phyloP scores from a whole-genome alignment of 2,113 vertebrate species.

The Labeo rohita region DNA sequence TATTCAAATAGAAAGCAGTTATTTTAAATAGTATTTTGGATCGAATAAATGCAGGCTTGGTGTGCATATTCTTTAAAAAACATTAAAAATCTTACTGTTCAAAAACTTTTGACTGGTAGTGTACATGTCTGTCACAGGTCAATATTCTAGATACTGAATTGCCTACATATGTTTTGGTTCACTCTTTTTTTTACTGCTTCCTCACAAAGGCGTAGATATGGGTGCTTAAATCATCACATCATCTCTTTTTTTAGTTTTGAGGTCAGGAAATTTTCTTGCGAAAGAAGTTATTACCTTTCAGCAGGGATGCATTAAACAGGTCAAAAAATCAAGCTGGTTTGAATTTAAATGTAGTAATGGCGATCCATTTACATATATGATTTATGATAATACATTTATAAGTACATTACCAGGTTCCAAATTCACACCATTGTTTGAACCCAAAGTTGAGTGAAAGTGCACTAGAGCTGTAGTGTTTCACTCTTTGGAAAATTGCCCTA shows the following conservation, averaged over 20 bases:
- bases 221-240: not conserved
- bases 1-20: too few relatives aligned
- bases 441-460: not conserved
- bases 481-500: not conserved
- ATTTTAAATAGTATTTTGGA: too few relatives aligned
- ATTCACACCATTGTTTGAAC: constrained; percentile 1
- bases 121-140: not conserved
- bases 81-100: too few relatives aligned
- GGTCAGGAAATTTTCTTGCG: not conserved
- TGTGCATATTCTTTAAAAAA: too few relatives aligned
- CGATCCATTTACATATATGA: not conserved
- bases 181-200: not conserved
- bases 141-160: not conserved
- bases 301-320: not conserved
- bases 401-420: not conserved
- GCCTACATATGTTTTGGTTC: not conserved
- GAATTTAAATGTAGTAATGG: not conserved
- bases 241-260: not conserved
- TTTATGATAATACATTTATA: not conserved
- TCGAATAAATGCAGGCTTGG: too few relatives aligned
- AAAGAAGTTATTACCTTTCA: not conserved
- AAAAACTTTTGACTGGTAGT: too few relatives aligned
- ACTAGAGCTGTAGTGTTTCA: not conserved
- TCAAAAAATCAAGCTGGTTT: not conserved
- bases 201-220: not conserved